phyloP scores from a whole-genome alignment of 2,113 vertebrate species.

The Tachysurus fulvidraco region DNA sequence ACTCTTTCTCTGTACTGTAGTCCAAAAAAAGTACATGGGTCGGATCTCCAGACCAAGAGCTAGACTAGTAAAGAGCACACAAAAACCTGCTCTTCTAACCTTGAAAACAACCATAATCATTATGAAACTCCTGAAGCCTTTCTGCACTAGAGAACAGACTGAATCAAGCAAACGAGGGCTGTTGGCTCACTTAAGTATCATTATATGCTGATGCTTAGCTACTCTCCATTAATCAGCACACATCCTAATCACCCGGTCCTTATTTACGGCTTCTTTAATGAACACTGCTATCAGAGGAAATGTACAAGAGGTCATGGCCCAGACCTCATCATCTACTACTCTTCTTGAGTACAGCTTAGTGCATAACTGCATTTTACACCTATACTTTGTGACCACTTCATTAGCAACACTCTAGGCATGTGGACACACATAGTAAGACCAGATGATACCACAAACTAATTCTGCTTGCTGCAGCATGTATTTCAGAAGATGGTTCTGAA shows the following conservation, averaged over 20 bases:
- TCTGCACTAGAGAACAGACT: constrained; percentile 1
- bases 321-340: neutral
- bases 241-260: constrained; percentile 6
- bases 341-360: neutral
- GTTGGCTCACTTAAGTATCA: constrained; percentile 31
- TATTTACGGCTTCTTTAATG: constrained; percentile 22
- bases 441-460: neutral
- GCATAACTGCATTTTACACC: neutral
- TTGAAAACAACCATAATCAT: constrained; percentile 13
- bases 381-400: neutral
- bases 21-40: neutral
- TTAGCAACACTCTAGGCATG: neutral
- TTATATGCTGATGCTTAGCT: constrained; percentile 31
- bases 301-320: neutral
- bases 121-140: neutral
- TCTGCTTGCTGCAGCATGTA: neutral
- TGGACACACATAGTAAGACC: neutral
- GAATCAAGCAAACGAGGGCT: constrained; percentile 22
- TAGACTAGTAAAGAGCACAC: neutral
- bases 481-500: neutral
- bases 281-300: neutral
- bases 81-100: constrained; percentile 14
- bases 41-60: neutral
- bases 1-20: neutral
- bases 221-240: constrained; percentile 38